phyloP scores from a whole-genome alignment of 2,797 vertebrate species.

The Anguilla anguilla region DNA sequence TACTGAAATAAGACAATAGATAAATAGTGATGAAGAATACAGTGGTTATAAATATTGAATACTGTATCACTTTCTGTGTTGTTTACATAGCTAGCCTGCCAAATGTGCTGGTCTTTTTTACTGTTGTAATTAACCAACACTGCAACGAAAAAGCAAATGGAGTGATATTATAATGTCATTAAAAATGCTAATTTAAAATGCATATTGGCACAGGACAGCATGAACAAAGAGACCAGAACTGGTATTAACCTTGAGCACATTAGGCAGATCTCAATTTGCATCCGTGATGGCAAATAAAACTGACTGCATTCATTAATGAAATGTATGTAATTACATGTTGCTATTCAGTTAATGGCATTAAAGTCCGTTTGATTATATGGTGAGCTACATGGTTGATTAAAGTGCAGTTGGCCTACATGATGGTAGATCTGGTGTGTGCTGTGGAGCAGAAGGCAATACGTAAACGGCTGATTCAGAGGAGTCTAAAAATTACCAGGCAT shows the following conservation, averaged over 20 bases:
- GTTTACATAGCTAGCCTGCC: neutral
- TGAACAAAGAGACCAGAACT: neutral
- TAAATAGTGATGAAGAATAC: too few species aligned
- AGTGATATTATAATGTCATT: neutral
- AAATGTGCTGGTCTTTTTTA: neutral
- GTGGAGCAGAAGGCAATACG: neutral
- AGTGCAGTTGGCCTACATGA: neutral
- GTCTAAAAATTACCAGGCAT: neutral
- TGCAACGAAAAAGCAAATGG: too few species aligned
- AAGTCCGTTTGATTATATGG: neutral
- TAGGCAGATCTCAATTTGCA: neutral
- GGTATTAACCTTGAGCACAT: neutral
- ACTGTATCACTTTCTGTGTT: neutral
- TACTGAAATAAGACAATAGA: too few species aligned
- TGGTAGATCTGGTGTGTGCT: neutral
- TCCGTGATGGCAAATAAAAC: neutral
- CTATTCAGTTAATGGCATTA: neutral
- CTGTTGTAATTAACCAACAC: neutral
- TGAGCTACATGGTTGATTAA: neutral
- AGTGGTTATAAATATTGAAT: too few species aligned
- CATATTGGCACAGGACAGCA: neutral
- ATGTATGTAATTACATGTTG: neutral
- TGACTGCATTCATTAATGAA: neutral
- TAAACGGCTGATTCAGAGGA: neutral
- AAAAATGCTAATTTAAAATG: neutral